Evolutionary conservation across 2,113 vertebrate genomes (phyloP).

Genomic region (Turnix velox): DNA sequence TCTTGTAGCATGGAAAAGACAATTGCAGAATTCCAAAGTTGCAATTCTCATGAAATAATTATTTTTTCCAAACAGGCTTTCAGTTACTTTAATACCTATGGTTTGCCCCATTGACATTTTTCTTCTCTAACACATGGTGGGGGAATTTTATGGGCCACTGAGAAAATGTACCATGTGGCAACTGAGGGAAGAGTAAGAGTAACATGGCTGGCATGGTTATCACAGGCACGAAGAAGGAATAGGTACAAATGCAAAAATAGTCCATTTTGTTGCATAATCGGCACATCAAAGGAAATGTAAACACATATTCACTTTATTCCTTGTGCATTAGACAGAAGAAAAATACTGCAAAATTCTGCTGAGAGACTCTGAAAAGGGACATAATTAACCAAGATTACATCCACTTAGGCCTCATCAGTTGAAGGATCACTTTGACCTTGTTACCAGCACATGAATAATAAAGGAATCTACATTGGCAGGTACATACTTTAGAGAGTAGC

Average conservation of each 20-base stretch:
- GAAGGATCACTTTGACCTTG: not conserved
- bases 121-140: not conserved
- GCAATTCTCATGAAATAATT: not conserved
- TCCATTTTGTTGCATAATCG: not conserved
- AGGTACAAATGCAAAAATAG: not conserved
- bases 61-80: not conserved
- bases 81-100: not conserved
- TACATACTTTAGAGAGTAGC: not conserved
- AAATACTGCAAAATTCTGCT: not conserved
- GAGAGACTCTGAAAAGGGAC: not conserved
- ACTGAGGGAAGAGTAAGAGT: not conserved
- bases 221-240: not conserved
- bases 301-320: not conserved
- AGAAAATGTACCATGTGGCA: not conserved
- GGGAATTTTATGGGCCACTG: not conserved
- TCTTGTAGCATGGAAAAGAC: not conserved
- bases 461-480: not conserved
- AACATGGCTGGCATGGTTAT: not conserved
- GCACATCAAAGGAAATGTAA: not conserved
- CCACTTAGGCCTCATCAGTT: not conserved
- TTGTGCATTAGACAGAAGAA: conserved; percentile 11
- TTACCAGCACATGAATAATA: not conserved
- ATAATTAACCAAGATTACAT: conserved; percentile 10
- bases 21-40: not conserved
- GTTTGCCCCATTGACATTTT: not conserved